These are phyloP conservation scores for Chaetops frenatus DNA, from an alignment of 2,113 vertebrate genomes.

Conservation along the genomic window DNA sequence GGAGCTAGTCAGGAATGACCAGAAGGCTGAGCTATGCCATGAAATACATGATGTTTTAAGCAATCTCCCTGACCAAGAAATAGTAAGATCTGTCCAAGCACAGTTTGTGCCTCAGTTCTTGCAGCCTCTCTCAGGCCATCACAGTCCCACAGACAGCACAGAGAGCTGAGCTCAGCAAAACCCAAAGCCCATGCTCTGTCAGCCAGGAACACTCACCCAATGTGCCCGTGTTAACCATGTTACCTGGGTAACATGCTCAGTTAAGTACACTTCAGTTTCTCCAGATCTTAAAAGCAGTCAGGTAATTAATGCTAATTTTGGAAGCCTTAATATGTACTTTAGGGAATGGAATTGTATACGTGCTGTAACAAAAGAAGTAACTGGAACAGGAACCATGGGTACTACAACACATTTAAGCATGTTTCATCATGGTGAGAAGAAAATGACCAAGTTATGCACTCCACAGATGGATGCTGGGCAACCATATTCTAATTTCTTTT, in stretches of 20 bases:
- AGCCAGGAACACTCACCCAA: neutral
- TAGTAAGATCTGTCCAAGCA: accelerated
- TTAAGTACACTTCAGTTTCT: neutral
- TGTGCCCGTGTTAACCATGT: too few species aligned
- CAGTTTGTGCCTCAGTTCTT: neutral
- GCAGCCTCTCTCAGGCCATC: neutral
- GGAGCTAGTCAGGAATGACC: neutral
- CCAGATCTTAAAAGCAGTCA: neutral
- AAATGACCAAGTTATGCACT: neutral
- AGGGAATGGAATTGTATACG: neutral
- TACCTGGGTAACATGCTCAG: neutral
- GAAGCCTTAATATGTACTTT: neutral
- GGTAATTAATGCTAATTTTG: neutral
- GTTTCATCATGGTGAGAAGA: neutral
- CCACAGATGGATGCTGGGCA: neutral
- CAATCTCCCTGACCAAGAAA: neutral
- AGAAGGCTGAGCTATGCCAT: neutral
- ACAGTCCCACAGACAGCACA: accelerated
- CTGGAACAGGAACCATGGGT: neutral
- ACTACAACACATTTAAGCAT: neutral
- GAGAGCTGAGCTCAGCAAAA: too few species aligned
- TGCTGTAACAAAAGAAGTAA: neutral
- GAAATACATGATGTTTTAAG: neutral
- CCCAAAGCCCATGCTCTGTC: neutral
- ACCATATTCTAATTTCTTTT: neutral